Base-by-base conservation (phyloP, 2,797 vertebrate species). In the Urocyon cinereoargenteus region DNA sequence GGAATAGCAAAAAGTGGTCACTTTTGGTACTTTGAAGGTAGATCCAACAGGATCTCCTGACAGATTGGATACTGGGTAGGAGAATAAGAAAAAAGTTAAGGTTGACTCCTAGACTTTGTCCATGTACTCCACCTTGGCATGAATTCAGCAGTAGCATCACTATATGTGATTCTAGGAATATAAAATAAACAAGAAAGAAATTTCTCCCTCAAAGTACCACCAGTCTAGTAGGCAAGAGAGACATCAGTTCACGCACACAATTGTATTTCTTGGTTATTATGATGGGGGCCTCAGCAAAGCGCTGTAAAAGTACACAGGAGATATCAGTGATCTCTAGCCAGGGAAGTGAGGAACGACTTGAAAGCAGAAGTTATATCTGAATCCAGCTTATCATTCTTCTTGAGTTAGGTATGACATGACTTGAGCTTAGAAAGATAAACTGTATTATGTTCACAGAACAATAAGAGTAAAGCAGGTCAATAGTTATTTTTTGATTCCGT, bases 381-480 rank as follows among this genome's bases (percentile, higher is more conserved):
- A 22, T 49, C 31, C 34, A 19, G 6, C 19, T 68, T 70, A 0
- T 59, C 55, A 15, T 51, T 95, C 24, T 59, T 40, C 24, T 51
- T 78, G 40, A 86, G 36, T 59, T 84, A 91, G 70, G 40, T 40
- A 81, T 59, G 34, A 57, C 4, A 6, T 64, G 53, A 66, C n/a
- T 78, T 85, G 87, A 79, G 14, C 90, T 86, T 90, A 72, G 96
- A 94, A 92, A 49, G 28, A n/a, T 22, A 96, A 49, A 45, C 16
- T 91, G 10, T 21, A 26, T 87, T 55, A 28, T 72, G 77, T 26
- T 90, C 81, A 93, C 40, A 72, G 62, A 94, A 96, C 10, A 73
- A 19, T 12, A 72, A 19, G 70, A 93, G 34, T 64, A 79, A 92
- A 82, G 36, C 15, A 75, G 28, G 13, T 11, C 87, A 9, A 14